Percentiles rank a stretch among this genome's conserved stretches.
phyloP scores from a whole-genome alignment of 2,888 invertebrate species.

The Chromoteleia sp. region DNA sequence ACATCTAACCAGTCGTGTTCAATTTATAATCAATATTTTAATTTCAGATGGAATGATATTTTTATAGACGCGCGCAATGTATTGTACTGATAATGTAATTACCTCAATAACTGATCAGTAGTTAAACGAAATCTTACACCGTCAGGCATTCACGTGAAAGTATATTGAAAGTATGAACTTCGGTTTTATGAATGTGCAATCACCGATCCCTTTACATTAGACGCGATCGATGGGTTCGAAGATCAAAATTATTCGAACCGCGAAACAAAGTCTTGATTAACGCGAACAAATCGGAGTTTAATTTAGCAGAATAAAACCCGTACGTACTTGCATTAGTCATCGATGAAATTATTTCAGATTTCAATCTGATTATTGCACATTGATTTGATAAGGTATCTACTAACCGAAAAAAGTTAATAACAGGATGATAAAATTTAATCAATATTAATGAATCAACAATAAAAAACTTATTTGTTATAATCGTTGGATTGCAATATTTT shows the following conservation, averaged over 20 bases:
- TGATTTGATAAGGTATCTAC: too few species aligned
- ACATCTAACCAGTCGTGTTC: not conserved
- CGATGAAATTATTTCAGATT: too few species aligned
- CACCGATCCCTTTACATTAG: slow-evolving; percentile 12
- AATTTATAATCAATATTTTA: not conserved
- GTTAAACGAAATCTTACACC: not conserved
- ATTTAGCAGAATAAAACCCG: not conserved
- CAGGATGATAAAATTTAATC: too few species aligned
- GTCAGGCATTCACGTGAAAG: not conserved
- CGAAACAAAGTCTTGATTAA: slow-evolving; percentile 28
- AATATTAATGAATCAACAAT: too few species aligned
- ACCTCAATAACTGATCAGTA: not conserved
- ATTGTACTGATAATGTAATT: not conserved
- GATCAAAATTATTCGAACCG: slow-evolving; percentile 16
- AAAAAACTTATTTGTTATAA: too few species aligned
- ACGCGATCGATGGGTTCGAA: slow-evolving; percentile 3
- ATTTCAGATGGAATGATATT: not conserved
- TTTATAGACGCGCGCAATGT: not conserved
- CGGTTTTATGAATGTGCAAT: slow-evolving; percentile 10
- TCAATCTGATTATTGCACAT: too few species aligned
- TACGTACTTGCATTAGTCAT: too few species aligned
- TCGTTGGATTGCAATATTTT: too few species aligned
- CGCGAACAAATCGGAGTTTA: slow-evolving; percentile 5
- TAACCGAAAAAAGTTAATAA: too few species aligned
- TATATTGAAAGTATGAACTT: slow-evolving; percentile 6